Evolutionary conservation across 2,113 vertebrate species (phyloP).

Genomic region (Colius striatus): DNA sequence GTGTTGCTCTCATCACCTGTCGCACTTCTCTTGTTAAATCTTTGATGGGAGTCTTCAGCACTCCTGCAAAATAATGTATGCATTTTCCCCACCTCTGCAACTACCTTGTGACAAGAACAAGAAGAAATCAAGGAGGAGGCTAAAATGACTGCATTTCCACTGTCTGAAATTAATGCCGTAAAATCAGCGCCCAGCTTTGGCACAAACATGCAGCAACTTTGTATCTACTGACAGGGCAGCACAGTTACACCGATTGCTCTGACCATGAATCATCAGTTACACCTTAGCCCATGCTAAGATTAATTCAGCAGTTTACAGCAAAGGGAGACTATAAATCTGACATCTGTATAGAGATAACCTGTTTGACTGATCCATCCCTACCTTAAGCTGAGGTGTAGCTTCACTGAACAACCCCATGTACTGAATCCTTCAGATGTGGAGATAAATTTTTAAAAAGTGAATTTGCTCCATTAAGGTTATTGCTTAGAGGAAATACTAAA

Average conservation of each 20-base stretch:
- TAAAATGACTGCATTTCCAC: conserved; percentile 39
- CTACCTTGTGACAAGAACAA: conserved; percentile 50
- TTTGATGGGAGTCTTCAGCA: conserved; percentile 37
- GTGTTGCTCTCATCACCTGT: conserved; percentile 54
- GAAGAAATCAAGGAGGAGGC: conserved; percentile 24
- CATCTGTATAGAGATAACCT: neutral
- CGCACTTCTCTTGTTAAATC: conserved; percentile 24
- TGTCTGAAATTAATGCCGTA: neutral
- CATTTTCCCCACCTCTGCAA: conserved; percentile 58
- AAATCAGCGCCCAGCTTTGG: neutral
- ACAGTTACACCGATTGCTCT: neutral
- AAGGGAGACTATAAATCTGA: neutral
- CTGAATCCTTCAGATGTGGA: neutral
- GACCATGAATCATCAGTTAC: neutral
- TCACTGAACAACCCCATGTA: neutral
- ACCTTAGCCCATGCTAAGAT: neutral
- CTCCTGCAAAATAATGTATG: conserved; percentile 49
- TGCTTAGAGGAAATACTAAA: neutral
- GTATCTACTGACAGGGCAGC: neutral
- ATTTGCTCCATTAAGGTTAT: neutral
- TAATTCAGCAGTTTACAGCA: neutral
- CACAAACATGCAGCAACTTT: neutral
- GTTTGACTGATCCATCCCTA: neutral
- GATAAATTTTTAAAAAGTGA: neutral
- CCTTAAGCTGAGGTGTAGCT: neutral